A percentile compares a stretch with the other conserved stretches of the same genome.
Conservation (phyloP, 2,888 invertebrate species). For the Drosophila crucigera region DNA sequence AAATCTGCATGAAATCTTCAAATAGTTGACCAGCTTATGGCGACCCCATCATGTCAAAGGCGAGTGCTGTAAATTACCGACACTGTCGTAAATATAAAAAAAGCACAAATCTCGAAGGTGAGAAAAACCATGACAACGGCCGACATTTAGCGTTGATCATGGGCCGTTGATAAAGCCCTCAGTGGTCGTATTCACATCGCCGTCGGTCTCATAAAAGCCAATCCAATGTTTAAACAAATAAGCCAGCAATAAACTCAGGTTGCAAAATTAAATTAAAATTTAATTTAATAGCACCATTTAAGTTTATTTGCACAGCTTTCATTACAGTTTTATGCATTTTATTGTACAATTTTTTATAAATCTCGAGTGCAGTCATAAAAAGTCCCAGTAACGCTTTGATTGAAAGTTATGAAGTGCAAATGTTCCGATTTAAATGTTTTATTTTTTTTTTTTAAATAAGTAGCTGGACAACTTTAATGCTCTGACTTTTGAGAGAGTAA, state of each 20-base stretch:
- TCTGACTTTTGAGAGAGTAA: background rate
- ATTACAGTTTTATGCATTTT: constrained; percentile 18
- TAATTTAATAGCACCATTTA: constrained; percentile 61
- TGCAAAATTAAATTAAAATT: constrained; percentile 68
- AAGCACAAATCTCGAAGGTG: constrained; percentile 42
- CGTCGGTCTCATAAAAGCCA: constrained; percentile 36
- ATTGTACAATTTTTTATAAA: background rate
- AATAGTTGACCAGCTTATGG: constrained; percentile 69
- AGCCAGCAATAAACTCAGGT: constrained; percentile 44
- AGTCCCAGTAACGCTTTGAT: background rate
- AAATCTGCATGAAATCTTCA: constrained; percentile 82
- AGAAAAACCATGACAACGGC: constrained; percentile 47
- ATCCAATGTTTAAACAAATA: constrained; percentile 57
- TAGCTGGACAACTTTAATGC: background rate
- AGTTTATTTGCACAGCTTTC: constrained; percentile 54
- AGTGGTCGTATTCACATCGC: constrained; percentile 12
- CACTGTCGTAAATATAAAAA: constrained; percentile 12
- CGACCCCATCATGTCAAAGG: constrained; percentile 64
- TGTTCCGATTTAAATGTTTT: background rate
- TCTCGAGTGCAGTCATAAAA: background rate
- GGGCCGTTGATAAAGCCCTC: constrained; percentile 69
- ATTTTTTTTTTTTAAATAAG: background rate
- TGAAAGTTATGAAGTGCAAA: constrained; percentile 16
- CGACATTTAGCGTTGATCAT: constrained; percentile 57
- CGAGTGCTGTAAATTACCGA: constrained; percentile 57